Evolutionary conservation across 2,797 vertebrate genomes (phyloP), one percentile per base, ranked within the genome.

Genomic region (Girardinus metallicus): DNA sequence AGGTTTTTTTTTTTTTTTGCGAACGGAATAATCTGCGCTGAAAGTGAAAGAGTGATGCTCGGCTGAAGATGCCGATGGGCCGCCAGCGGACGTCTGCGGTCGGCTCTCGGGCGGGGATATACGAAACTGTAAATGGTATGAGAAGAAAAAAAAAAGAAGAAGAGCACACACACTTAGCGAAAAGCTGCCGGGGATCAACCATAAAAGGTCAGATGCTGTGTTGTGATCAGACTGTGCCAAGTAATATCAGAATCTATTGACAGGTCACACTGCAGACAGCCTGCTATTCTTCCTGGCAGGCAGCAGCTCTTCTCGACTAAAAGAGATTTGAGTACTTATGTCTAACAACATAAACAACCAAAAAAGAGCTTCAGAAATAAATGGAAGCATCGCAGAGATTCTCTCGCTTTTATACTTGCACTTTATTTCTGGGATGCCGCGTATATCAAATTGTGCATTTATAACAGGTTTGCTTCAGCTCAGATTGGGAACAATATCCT

Each of bases 381-480:
- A 90, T 85, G 87, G 86, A 89, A 89, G 83, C 29, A 1, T 68
- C 66, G 83, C 83, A 82, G 91, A 86, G 80, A 82, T 83, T 82
- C 80, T 84, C 80, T 87, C 86, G 86, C 88, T 76, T 80, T 73
- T 78, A 80, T 86, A 84, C 88, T 77, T 73, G 84, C 5, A 73
- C 85, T 93, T 91, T 93, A 90, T 92, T 91, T 92, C 89, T 73
- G 81, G 85, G 90, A 92, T 89, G 29, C 78, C 49, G 86, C 91
- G 88, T 75, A 62, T 36, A 26, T 62, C 29, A 18, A 43, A 36
- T 10, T 64, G 31, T 64, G 57, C 94, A 94, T 95, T 95, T 95
- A 93, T 93, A 95, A 89, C 91, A 84, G 88, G 73, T 88, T 93
- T 81, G 80, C 91, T 93, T 91, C 88, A 92, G 86, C 87, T 88